phyloP scores from a whole-genome alignment of 2,797 vertebrate genomes.

The Helarctos malayanus region DNA sequence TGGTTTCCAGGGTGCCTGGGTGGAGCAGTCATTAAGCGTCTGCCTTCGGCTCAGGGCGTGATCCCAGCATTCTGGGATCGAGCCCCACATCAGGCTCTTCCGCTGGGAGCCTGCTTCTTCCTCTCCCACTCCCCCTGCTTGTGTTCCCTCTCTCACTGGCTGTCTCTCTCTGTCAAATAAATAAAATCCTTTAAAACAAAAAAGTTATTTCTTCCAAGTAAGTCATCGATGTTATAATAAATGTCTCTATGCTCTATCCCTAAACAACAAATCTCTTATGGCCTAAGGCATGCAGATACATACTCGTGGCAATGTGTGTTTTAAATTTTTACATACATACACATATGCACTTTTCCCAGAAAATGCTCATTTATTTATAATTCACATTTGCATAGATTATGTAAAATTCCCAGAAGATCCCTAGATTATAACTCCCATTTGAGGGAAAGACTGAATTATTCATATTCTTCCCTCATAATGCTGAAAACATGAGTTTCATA shows the following conservation, averaged over 20 bases:
- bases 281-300: not conserved
- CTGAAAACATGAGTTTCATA: not conserved
- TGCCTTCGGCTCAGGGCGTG: too few relatives aligned
- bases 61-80: too few relatives aligned
- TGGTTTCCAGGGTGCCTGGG: not conserved
- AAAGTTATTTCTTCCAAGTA: not conserved
- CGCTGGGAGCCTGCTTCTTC: too few relatives aligned
- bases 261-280: not conserved
- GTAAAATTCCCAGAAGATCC: not conserved
- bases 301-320: not conserved
- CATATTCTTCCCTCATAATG: not conserved
- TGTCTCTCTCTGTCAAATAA: too few relatives aligned
- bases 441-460: not conserved
- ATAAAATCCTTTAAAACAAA: not conserved
- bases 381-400: not conserved
- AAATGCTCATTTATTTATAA: not conserved
- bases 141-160: too few relatives aligned
- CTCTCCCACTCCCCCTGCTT: too few relatives aligned
- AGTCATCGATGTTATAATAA: not conserved
- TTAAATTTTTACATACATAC: not conserved
- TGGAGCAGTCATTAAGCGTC: too few relatives aligned
- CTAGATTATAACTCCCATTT: not conserved
- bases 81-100: too few relatives aligned
- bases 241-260: not conserved
- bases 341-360: not conserved